Conservation (phyloP, 2,888 invertebrate genomes). For the Drosophila colorata region DNA sequence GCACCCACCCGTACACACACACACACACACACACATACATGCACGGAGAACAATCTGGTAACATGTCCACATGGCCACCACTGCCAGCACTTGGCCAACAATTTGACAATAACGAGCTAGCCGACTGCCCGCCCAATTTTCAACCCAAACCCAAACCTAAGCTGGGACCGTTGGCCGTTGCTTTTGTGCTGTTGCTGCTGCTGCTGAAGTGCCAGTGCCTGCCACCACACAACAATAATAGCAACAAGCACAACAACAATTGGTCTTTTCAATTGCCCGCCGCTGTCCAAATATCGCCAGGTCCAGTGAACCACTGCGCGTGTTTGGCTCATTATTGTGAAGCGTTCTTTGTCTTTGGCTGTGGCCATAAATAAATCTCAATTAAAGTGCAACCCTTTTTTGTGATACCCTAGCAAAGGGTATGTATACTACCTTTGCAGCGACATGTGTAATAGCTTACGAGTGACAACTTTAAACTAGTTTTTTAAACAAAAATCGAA, state of each 20-base stretch:
- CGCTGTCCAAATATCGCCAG: slow-evolving; percentile 76
- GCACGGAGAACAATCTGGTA: slow-evolving; percentile 48
- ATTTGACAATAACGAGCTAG: slow-evolving; percentile 78
- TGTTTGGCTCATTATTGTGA: slow-evolving; percentile 76
- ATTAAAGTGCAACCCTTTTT: slow-evolving; percentile 77
- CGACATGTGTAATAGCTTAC: no score
- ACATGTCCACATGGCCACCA: slow-evolving; percentile 46
- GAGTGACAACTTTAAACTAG: no score
- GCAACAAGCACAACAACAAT: slow-evolving; percentile 56
- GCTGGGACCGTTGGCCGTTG: slow-evolving; percentile 45
- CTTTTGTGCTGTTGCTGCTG: slow-evolving; percentile 13
- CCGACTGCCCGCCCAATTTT: slow-evolving; percentile 73
- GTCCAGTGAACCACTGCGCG: slow-evolving; percentile 42
- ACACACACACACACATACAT: slow-evolving; percentile 36
- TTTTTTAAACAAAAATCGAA: no score
- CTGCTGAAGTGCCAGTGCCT: slow-evolving; percentile 42
- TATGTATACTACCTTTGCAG: neutral
- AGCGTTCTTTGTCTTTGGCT: slow-evolving; percentile 51
- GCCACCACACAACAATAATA: slow-evolving; percentile 48
- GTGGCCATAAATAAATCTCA: slow-evolving; percentile 77
- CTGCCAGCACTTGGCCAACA: slow-evolving; percentile 60
- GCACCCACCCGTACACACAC: slow-evolving; percentile 63
- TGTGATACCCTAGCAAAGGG: neutral
- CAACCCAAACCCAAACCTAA: slow-evolving; percentile 39
- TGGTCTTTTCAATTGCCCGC: slow-evolving; percentile 70